Evolutionary conservation across 2,113 vertebrate genomes (phyloP).

Genomic region (Lichenostomus cassidix): DNA sequence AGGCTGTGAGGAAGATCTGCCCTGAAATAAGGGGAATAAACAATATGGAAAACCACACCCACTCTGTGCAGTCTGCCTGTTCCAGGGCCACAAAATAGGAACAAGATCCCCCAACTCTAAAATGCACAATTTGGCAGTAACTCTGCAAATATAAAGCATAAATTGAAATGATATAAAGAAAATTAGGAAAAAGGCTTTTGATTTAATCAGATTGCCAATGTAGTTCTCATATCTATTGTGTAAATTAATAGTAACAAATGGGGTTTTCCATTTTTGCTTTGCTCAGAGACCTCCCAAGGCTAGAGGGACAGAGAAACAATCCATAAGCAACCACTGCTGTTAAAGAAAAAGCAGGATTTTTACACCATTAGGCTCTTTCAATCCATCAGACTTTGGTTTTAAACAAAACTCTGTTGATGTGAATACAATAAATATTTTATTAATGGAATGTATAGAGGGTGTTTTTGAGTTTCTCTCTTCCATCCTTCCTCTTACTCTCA

Average conservation of each 20-base stretch:
- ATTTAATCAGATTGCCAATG: neutral
- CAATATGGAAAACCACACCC: rapidly evolving
- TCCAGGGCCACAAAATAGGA: neutral
- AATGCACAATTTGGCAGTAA: neutral
- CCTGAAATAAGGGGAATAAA: neutral
- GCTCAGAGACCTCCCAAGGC: neutral
- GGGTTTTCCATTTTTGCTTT: neutral
- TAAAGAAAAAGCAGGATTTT: neutral
- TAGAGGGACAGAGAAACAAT: neutral
- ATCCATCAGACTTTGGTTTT: neutral
- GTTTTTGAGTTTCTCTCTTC: neutral
- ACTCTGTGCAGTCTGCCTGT: neutral
- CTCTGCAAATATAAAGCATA: neutral
- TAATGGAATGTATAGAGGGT: conserved; percentile 38
- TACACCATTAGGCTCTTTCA: neutral
- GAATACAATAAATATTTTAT: conserved; percentile 63
- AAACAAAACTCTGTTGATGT: neutral
- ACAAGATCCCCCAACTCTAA: neutral
- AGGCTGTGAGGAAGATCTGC: neutral
- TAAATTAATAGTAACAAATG: neutral
- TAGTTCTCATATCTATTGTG: neutral
- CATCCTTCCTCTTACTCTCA: neutral
- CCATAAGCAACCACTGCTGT: neutral
- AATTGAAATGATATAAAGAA: neutral
- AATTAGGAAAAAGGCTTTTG: neutral